A percentile compares a stretch with the other conserved stretches of the same genome.
phyloP scores from a whole-genome alignment of 2,797 vertebrate species.

The Xenentodon cancila region DNA sequence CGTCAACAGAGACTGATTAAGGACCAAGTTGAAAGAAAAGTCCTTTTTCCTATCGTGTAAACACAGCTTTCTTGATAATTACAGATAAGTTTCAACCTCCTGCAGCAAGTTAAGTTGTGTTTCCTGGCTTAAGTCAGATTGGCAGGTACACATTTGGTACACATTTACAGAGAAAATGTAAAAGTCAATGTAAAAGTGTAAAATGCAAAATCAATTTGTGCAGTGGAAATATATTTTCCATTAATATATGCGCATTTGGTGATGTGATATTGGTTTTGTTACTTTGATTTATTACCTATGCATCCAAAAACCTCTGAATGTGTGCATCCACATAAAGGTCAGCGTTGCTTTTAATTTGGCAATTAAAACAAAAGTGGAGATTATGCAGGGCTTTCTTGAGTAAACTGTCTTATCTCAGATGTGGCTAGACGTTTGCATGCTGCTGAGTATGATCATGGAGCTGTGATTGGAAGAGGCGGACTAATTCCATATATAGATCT shows the following conservation, averaged over 20 bases:
- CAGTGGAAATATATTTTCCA: neutral
- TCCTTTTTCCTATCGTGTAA: neutral
- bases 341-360: conserved; percentile 43
- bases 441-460: conserved; percentile 6
- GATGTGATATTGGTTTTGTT: conserved; percentile 21
- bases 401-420: conserved; percentile 33
- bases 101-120: conserved; percentile 6
- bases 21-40: neutral
- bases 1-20: conserved; percentile 1
- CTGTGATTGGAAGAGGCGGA: conserved; percentile 34
- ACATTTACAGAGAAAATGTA: neutral
- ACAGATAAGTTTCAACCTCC: conserved; percentile 11
- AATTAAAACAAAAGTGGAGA: conserved; percentile 34
- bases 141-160: conserved; percentile 19
- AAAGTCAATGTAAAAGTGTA: conserved; percentile 22
- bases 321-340: conserved; percentile 47
- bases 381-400: conserved; percentile 23
- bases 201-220: conserved; percentile 31
- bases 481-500: conserved; percentile 68
- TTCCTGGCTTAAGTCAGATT: conserved; percentile 20
- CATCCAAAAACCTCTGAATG: conserved; percentile 41
- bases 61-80: conserved; percentile 1
- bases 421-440: conserved; percentile 35
- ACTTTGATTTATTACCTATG: conserved; percentile 40
- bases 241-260: conserved; percentile 13